A percentile compares a stretch with the other conserved stretches of the same genome.
phyloP scores from a whole-genome alignment of 2,888 invertebrate genomes.

The Drosophila cognata region DNA sequence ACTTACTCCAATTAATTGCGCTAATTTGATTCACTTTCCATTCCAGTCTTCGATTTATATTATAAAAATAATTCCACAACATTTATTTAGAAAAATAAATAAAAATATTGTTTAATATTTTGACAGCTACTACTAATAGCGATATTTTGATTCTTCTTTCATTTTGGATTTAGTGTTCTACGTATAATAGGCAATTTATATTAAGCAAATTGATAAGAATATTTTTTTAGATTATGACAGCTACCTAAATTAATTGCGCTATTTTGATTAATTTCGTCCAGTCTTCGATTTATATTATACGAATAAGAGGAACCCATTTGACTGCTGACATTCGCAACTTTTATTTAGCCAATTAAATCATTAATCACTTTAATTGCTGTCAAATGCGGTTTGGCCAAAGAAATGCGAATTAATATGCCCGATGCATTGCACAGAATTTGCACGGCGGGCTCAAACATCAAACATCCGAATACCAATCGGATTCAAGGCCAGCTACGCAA shows the following conservation, averaged over 20 bases:
- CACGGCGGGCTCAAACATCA: constrained; percentile 33
- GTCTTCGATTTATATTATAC: not conserved
- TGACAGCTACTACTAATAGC: not conserved
- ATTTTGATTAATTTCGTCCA: not conserved
- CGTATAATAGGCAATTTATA: no score
- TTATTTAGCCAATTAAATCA: constrained; percentile 39
- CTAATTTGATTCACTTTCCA: not conserved
- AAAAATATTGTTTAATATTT: not conserved
- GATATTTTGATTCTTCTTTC: not conserved
- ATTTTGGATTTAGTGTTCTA: no score
- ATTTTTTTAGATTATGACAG: not conserved
- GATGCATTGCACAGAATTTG: constrained; percentile 54
- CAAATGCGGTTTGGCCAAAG: constrained; percentile 41
- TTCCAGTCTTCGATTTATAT: not conserved
- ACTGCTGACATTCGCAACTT: not conserved
- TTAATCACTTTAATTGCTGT: constrained; percentile 57
- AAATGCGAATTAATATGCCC: constrained; percentile 64
- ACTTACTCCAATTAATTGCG: not conserved
- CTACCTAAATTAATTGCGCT: not conserved
- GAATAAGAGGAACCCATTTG: not conserved
- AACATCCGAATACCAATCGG: constrained; percentile 44
- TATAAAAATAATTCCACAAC: not conserved
- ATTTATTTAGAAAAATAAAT: not conserved
- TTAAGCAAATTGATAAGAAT: no score
- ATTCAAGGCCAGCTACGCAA: constrained; percentile 59